These are phyloP conservation scores for Eclectus roratus DNA, from an alignment of 2,113 vertebrate species.

Conservation along the genomic window DNA sequence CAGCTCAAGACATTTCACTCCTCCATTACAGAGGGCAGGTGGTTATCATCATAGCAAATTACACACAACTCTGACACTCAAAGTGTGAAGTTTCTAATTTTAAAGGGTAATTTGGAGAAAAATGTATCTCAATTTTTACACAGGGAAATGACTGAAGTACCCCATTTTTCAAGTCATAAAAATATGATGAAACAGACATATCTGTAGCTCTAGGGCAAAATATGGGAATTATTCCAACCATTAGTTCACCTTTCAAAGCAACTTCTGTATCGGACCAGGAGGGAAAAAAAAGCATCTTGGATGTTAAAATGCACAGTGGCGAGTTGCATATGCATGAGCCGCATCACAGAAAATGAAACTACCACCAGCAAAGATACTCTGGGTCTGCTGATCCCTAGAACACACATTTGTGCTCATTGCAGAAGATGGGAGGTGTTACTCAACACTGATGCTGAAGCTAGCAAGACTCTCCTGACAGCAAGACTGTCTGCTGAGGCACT, in stretches of 20 bases:
- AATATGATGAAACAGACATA: neutral
- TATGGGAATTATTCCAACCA: neutral
- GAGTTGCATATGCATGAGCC: neutral
- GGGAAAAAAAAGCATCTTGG: neutral
- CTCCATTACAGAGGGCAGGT: neutral
- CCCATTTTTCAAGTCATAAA: neutral
- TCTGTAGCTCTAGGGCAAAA: neutral
- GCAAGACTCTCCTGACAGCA: rapidly evolving
- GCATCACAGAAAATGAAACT: neutral
- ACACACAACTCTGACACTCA: neutral
- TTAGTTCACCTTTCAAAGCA: neutral
- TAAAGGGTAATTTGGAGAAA: neutral
- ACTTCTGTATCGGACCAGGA: neutral
- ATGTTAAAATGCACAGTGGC: neutral
- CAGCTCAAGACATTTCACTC: neutral
- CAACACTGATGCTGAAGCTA: neutral
- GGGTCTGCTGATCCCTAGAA: neutral
- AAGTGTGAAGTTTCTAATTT: neutral
- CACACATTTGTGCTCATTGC: rapidly evolving
- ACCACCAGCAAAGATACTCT: neutral
- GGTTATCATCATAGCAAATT: neutral
- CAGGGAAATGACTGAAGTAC: neutral
- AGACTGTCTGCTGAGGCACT: neutral
- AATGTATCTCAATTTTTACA: neutral
- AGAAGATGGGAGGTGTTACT: neutral